phyloP scores from a whole-genome alignment of 2,113 vertebrate genomes.

The Colius striatus region DNA sequence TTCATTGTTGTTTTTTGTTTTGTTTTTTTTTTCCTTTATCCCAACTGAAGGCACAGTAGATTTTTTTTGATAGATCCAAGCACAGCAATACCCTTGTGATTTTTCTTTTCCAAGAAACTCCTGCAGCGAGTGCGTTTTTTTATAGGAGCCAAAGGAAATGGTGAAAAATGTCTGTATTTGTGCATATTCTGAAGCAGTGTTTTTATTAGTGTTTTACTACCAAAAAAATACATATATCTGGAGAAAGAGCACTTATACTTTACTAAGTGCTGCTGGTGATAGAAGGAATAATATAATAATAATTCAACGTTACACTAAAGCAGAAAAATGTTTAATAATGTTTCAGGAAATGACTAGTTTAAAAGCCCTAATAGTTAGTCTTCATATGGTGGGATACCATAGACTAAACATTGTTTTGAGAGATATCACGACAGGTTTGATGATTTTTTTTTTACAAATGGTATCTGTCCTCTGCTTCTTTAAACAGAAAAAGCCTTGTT shows the following conservation, averaged over 20 bases:
- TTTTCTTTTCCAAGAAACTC: neutral
- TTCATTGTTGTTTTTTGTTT: neutral
- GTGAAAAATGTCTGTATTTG: neutral
- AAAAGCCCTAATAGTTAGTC: neutral
- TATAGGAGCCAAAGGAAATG: neutral
- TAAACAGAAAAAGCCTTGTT: neutral
- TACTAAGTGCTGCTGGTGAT: neutral
- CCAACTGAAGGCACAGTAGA: neutral
- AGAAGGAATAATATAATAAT: too few relatives aligned
- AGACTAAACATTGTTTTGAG: neutral
- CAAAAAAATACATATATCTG: neutral
- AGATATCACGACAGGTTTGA: neutral
- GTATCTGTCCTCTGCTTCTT: neutral
- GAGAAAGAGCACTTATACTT: neutral
- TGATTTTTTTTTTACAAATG: neutral
- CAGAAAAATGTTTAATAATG: neutral
- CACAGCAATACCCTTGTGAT: neutral
- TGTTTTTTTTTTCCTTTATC: neutral
- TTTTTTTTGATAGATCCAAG: neutral
- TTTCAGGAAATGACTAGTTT: neutral
- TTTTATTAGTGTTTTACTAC: neutral
- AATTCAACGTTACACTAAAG: too few relatives aligned
- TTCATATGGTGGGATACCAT: rapidly evolving
- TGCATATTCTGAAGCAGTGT: neutral
- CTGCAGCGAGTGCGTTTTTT: neutral